Conservation (phyloP, 2,797 vertebrate species). For the Danio choprae region DNA sequence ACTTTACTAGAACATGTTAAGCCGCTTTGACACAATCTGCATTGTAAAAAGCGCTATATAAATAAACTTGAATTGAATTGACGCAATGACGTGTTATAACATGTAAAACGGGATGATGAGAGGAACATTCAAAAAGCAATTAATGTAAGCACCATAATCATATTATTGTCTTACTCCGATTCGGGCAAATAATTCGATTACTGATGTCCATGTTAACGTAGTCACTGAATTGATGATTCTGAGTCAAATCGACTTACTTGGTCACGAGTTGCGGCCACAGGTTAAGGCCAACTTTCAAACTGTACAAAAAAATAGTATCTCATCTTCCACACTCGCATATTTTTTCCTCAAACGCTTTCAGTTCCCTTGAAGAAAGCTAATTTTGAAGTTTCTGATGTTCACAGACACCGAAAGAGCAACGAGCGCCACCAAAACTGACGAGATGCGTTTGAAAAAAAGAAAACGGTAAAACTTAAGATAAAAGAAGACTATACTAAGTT, state of each 20-base stretch:
- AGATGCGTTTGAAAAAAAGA: background rate
- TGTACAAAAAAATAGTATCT: background rate
- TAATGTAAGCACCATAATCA: too few relatives aligned
- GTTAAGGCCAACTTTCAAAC: background rate
- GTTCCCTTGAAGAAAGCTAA: background rate
- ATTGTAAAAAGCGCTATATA: too few relatives aligned
- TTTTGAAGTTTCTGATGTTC: constrained; percentile 11
- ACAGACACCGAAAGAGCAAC: background rate
- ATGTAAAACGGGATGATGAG: too few relatives aligned
- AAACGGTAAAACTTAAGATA: background rate
- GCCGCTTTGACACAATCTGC: too few relatives aligned
- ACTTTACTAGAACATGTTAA: too few relatives aligned
- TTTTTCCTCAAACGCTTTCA: background rate
- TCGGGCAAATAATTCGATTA: too few relatives aligned
- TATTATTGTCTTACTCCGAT: too few relatives aligned
- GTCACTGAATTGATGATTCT: too few relatives aligned
- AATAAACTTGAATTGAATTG: too few relatives aligned
- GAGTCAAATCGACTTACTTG: background rate
- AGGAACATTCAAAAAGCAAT: too few relatives aligned
- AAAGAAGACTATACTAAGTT: background rate
- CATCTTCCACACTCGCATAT: background rate
- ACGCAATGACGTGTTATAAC: too few relatives aligned
- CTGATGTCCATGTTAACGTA: too few relatives aligned
- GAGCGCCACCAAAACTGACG: background rate
- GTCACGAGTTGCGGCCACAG: background rate